A percentile compares a stretch with the other conserved stretches of the same genome.
Evolutionary conservation across 1,140 invertebrate genomes (phyloP).

Genomic region (Drosophila bifasciata): DNA sequence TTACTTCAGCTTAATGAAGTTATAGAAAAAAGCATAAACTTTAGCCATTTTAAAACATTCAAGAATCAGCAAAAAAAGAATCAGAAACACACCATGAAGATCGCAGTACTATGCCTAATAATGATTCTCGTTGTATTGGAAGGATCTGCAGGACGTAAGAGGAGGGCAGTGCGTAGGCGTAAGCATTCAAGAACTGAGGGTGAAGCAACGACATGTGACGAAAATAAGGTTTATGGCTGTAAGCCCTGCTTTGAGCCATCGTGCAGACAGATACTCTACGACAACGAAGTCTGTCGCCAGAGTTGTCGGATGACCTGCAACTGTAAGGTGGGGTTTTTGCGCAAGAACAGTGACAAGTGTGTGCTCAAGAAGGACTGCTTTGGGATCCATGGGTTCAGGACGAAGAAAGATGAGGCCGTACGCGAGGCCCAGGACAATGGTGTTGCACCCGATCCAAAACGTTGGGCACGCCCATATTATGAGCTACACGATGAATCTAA

Average conservation of each 20-base stretch:
- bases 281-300: background rate
- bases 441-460: too few relatives aligned
- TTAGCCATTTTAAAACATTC: background rate
- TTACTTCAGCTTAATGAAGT: constrained; percentile 5
- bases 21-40: background rate
- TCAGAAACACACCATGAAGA: too few relatives aligned
- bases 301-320: constrained; percentile 9
- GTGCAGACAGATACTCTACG: constrained; percentile 6
- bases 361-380: constrained; percentile 7
- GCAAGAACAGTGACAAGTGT: constrained; percentile 7
- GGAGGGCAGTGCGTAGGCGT: too few relatives aligned
- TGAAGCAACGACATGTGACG: background rate
- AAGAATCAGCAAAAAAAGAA: background rate
- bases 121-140: too few relatives aligned
- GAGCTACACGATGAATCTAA: too few relatives aligned
- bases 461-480: background rate
- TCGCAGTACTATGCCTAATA: too few relatives aligned
- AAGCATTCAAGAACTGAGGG: too few relatives aligned
- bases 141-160: too few relatives aligned
- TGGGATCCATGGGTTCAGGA: background rate
- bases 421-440: background rate
- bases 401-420: constrained; percentile 7
- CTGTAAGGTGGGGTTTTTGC: constrained; percentile 24
- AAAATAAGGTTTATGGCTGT: constrained; percentile 4
- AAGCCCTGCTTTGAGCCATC: constrained; percentile 19